These are phyloP conservation scores for Antigone vipio DNA, from an alignment of 2,113 vertebrate genomes.

Conservation along the genomic window DNA sequence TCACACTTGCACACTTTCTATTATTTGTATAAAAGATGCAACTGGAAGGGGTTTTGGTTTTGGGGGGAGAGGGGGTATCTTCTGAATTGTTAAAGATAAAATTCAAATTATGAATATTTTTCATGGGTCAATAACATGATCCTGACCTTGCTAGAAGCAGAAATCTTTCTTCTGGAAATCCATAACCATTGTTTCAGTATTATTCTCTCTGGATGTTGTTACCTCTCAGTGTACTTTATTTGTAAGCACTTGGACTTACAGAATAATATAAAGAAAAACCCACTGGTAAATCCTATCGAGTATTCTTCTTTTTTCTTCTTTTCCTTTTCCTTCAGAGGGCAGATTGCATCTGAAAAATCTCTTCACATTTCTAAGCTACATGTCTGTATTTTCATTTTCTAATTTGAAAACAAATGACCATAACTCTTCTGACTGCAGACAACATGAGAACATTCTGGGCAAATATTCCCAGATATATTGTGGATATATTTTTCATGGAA, in stretches of 20 bases:
- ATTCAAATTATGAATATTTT: constrained; percentile 27
- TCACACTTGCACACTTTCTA: background rate
- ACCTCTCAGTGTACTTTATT: background rate
- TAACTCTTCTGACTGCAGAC: background rate
- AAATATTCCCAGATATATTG: background rate
- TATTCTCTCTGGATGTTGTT: constrained; percentile 15
- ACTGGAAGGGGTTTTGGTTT: background rate
- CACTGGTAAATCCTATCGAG: background rate
- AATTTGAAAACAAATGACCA: background rate
- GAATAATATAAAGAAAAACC: constrained; percentile 1
- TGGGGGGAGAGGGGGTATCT: background rate
- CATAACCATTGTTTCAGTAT: background rate
- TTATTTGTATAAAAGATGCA: background rate
- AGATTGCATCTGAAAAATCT: background rate
- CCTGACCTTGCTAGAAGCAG: constrained; percentile 21
- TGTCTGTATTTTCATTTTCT: background rate
- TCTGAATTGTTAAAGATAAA: background rate
- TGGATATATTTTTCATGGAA: background rate
- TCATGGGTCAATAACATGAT: background rate
- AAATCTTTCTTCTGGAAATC: constrained; percentile 22
- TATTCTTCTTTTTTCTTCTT: background rate
- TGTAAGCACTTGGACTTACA: background rate
- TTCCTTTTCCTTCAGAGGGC: background rate
- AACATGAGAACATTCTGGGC: background rate
- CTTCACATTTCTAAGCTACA: background rate